Evolutionary conservation across 2,888 invertebrate species (phyloP).

Genomic region (Altica lythri): DNA sequence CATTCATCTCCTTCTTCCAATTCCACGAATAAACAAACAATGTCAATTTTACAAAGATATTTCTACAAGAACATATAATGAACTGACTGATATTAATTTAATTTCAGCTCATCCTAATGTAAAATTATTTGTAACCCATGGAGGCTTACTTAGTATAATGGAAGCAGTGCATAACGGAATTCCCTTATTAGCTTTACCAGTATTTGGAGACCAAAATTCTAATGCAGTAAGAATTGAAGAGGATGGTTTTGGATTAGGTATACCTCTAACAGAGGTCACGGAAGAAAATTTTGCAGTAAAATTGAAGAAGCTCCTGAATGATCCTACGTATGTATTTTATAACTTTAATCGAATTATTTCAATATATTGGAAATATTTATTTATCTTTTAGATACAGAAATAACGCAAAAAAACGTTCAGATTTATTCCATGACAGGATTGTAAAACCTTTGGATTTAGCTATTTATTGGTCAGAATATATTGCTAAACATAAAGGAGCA

Average conservation of each 20-base stretch:
- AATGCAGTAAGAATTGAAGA: slow-evolving; percentile 57
- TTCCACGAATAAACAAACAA: too few species aligned
- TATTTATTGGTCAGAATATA: slow-evolving; percentile 45
- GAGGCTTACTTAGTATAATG: slow-evolving; percentile 62
- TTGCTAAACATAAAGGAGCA: slow-evolving; percentile 43
- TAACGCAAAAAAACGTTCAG: slow-evolving; percentile 36
- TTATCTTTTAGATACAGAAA: slow-evolving; percentile 36
- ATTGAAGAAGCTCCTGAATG: slow-evolving; percentile 55
- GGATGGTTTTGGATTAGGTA: slow-evolving; percentile 54
- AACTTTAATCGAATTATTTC: too few species aligned
- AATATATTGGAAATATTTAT: not conserved
- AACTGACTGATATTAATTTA: too few species aligned
- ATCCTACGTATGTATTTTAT: slow-evolving; percentile 45
- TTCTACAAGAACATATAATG: too few species aligned
- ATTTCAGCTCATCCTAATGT: slow-evolving; percentile 60
- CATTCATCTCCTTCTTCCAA: slow-evolving; percentile 33
- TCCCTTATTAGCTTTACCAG: slow-evolving; percentile 59
- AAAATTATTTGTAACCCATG: slow-evolving; percentile 63
- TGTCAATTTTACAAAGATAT: too few species aligned
- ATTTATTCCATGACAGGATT: slow-evolving; percentile 41
- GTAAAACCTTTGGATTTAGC: slow-evolving; percentile 40
- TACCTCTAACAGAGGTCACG: slow-evolving; percentile 51
- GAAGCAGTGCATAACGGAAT: slow-evolving; percentile 60
- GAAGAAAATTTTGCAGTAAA: slow-evolving; percentile 53
- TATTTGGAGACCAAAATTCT: slow-evolving; percentile 59